A percentile compares a stretch with the other conserved stretches of the same genome.
phyloP scores from a whole-genome alignment of 2,797 vertebrate genomes.

The Trematomus bernacchii region DNA sequence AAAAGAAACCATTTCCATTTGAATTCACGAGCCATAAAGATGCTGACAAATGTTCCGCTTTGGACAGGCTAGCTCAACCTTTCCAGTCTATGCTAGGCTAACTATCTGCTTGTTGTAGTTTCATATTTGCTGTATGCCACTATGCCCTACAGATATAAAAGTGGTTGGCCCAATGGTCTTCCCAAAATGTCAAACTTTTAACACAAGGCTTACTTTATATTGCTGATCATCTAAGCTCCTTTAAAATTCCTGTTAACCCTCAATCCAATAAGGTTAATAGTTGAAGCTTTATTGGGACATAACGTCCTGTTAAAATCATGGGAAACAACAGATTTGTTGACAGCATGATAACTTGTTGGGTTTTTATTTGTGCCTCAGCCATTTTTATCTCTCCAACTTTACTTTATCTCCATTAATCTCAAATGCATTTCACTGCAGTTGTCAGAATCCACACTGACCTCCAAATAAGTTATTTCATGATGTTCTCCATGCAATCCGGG shows the following conservation, averaged over 20 bases:
- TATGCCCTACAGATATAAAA: neutral
- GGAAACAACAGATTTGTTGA: slow-evolving; percentile 30
- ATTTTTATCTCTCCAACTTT: slow-evolving; percentile 1
- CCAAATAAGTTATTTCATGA: slow-evolving; percentile 51
- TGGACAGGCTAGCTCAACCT: neutral
- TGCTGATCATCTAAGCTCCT: neutral
- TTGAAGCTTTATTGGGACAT: slow-evolving; percentile 15
- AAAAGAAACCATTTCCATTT: neutral
- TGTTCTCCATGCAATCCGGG: slow-evolving; percentile 37
- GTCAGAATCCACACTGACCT: slow-evolving; percentile 58
- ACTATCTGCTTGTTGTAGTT: neutral
- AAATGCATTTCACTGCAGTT: slow-evolving; percentile 47
- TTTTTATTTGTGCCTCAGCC: neutral
- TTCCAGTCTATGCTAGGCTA: neutral
- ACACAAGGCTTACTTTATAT: neutral
- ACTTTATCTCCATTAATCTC: slow-evolving; percentile 43
- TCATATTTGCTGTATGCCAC: neutral
- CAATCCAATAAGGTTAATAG: neutral
- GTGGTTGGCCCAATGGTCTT: neutral
- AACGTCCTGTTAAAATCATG: slow-evolving; percentile 2
- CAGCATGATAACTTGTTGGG: slow-evolving; percentile 8
- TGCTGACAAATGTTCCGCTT: neutral
- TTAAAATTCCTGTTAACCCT: neutral
- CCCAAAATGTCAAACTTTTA: neutral
- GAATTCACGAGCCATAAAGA: neutral